Conservation (phyloP, 2,797 vertebrate species). For the Balearica regulorum region DNA sequence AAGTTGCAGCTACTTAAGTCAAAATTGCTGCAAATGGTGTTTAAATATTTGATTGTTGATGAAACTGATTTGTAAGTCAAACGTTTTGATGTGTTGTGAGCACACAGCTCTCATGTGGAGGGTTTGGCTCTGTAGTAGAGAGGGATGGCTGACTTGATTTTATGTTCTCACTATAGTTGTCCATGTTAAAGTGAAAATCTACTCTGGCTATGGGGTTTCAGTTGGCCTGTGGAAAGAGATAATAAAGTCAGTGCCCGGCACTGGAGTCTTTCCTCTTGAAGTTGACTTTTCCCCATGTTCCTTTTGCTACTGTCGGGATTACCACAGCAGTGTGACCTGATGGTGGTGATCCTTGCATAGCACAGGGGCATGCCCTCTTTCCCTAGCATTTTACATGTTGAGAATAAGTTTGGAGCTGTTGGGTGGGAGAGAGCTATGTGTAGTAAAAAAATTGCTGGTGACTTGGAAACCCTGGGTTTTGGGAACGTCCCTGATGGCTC, state of each 20-base stretch:
- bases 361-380: neutral
- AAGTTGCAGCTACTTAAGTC: neutral
- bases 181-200: neutral
- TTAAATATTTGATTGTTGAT: neutral
- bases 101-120: neutral
- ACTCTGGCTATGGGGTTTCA: neutral
- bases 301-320: accelerated
- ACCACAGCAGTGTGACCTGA: neutral
- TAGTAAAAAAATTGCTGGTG: neutral
- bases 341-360: neutral
- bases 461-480: neutral
- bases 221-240: constrained; percentile 10
- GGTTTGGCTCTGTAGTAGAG: neutral
- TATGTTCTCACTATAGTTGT: neutral
- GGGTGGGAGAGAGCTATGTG: neutral
- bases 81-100: neutral
- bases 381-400: accelerated
- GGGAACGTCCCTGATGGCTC: neutral
- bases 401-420: neutral
- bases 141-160: neutral
- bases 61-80: neutral
- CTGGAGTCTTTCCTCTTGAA: neutral
- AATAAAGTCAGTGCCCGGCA: neutral
- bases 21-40: neutral
- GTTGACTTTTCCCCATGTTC: neutral